Evolutionary conservation across 2,888 invertebrate species (phyloP).

Genomic region (Phaedon cochleariae): DNA sequence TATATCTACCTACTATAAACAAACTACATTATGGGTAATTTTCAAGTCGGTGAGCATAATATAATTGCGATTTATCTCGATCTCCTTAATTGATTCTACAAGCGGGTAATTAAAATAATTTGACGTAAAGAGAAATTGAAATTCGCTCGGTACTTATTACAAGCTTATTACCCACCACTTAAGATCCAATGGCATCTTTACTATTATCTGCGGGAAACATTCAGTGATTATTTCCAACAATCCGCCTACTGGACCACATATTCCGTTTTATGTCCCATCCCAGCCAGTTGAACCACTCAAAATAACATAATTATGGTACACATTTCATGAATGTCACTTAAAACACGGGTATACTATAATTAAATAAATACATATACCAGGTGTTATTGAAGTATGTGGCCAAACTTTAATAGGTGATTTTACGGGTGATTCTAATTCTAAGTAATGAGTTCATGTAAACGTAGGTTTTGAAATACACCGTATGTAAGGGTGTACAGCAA

Average conservation of each 20-base stretch:
- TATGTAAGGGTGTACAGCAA: too few species aligned
- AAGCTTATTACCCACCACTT: background rate
- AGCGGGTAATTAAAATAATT: slow-evolving; percentile 16
- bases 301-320: too few species aligned
- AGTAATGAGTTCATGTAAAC: too few species aligned
- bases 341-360: too few species aligned
- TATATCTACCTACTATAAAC: background rate
- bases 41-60: slow-evolving; percentile 12
- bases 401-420: too few species aligned
- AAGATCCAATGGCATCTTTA: background rate
- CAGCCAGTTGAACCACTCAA: too few species aligned
- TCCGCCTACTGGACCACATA: slow-evolving; percentile 3
- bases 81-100: slow-evolving; percentile 12
- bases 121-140: background rate
- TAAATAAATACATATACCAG: too few species aligned
- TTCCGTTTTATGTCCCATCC: background rate
- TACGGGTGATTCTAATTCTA: too few species aligned
- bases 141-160: background rate
- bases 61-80: slow-evolving; percentile 13
- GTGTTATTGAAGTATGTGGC: too few species aligned
- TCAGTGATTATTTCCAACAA: background rate
- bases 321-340: too few species aligned
- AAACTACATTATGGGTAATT: slow-evolving; percentile 13
- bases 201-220: background rate
- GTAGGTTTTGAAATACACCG: too few species aligned